Evolutionary conservation across 2,113 vertebrate species (phyloP).

Genomic region (Opisthocomus hoazin): DNA sequence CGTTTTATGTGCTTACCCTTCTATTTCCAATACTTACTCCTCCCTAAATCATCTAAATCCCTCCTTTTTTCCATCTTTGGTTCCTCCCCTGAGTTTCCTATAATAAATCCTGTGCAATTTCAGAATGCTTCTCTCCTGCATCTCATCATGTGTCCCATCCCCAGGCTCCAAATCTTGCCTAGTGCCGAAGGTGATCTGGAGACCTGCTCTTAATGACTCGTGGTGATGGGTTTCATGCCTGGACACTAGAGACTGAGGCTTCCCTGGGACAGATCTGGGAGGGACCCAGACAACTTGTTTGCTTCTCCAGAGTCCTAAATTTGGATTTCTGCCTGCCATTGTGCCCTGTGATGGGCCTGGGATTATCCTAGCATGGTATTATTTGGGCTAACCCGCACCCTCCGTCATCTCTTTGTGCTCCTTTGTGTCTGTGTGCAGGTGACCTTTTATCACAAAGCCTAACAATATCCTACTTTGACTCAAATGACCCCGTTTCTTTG

Average conservation of each 20-base stretch:
- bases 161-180: background rate
- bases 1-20: background rate
- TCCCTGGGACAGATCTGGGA: background rate
- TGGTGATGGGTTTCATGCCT: background rate
- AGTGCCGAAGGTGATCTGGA: background rate
- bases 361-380: background rate
- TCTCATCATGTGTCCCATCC: background rate
- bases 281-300: rapidly evolving
- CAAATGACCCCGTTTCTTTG: background rate
- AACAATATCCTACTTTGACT: background rate
- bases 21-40: background rate
- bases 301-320: background rate
- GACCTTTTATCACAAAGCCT: background rate
- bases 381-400: rapidly evolving
- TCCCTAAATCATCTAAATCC: background rate
- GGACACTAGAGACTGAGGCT: too few relatives aligned
- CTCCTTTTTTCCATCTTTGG: background rate
- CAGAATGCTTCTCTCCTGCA: background rate
- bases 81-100: background rate
- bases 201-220: background rate
- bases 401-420: background rate
- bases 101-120: background rate
- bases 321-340: background rate
- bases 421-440: background rate
- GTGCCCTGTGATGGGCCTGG: background rate